These are phyloP conservation scores for Mellilla xanthometata DNA, from an alignment of 2,888 invertebrate genomes.

Conservation along the genomic window DNA sequence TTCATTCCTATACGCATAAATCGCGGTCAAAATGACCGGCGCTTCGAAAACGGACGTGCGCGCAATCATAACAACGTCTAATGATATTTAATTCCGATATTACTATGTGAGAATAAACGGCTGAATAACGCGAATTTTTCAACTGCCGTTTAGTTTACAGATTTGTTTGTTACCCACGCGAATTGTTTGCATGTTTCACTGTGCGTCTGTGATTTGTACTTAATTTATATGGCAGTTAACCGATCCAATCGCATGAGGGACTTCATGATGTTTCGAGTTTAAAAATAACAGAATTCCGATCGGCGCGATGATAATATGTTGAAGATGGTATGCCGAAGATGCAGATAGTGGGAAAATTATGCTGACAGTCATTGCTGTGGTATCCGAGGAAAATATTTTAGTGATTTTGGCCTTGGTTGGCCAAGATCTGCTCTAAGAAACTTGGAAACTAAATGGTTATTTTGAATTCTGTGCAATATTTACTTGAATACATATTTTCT, in stretches of 20 bases:
- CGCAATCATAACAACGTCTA: slow-evolving; percentile 21
- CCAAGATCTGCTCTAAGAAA: too few species aligned
- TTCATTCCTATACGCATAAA: slow-evolving; percentile 38
- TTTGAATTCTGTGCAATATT: too few species aligned
- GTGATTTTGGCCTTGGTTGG: too few species aligned
- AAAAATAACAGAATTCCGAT: slow-evolving; percentile 10
- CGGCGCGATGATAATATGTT: slow-evolving; percentile 10
- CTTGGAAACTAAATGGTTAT: too few species aligned
- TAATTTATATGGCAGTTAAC: slow-evolving; percentile 19
- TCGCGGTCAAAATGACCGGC: slow-evolving; percentile 27
- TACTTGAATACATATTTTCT: too few species aligned
- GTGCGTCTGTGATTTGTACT: slow-evolving; percentile 17
- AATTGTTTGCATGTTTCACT: slow-evolving; percentile 21
- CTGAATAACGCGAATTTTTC: slow-evolving; percentile 17
- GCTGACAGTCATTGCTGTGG: slow-evolving; percentile 9
- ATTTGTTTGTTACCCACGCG: slow-evolving; percentile 13
- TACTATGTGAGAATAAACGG: slow-evolving; percentile 23
- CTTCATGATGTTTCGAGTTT: slow-evolving; percentile 5
- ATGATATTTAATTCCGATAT: slow-evolving; percentile 15
- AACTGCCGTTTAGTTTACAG: slow-evolving; percentile 7
- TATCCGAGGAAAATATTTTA: slow-evolving; percentile 9
- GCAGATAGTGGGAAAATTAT: slow-evolving; percentile 11
- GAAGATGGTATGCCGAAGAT: slow-evolving; percentile 12
- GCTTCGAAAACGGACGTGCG: slow-evolving; percentile 21
- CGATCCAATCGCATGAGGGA: slow-evolving; percentile 8